Conservation (phyloP, 2,797 vertebrate species). For the Zenarchopterus dispar region DNA sequence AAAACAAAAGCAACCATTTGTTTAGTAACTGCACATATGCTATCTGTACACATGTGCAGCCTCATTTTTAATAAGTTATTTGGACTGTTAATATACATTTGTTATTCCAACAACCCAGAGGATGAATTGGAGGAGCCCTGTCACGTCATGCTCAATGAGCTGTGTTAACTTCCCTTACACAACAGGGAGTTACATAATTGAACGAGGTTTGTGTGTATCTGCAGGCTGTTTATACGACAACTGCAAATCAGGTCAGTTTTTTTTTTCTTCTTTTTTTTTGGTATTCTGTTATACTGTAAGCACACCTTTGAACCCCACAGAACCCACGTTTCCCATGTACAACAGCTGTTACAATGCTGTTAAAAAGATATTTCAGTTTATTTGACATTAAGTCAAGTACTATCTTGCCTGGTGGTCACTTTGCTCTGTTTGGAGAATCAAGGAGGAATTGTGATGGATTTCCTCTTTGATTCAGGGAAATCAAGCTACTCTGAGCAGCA, state of each 20-base stretch:
- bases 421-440: too few relatives aligned
- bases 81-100: constrained; percentile 12
- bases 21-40: constrained; percentile 1
- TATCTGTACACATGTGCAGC: background rate
- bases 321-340: background rate
- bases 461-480: too few relatives aligned
- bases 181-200: constrained; percentile 70
- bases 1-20: background rate
- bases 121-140: constrained; percentile 17
- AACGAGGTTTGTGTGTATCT: constrained; percentile 50
- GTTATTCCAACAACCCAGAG: constrained; percentile 27
- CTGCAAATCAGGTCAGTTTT: constrained; percentile 70
- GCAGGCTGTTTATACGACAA: constrained; percentile 72
- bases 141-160: constrained; percentile 44
- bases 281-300: constrained; percentile 45
- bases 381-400: too few relatives aligned
- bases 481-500: too few relatives aligned
- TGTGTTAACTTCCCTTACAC: constrained; percentile 56
- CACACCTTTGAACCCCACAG: constrained; percentile 45
- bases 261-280: constrained; percentile 28
- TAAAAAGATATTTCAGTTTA: background rate
- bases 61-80: constrained; percentile 8
- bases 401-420: too few relatives aligned
- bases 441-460: too few relatives aligned
- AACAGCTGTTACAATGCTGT: background rate